Evolutionary conservation across 2,888 invertebrate genomes (phyloP).

Genomic region (Scotopteryx bipunctaria): DNA sequence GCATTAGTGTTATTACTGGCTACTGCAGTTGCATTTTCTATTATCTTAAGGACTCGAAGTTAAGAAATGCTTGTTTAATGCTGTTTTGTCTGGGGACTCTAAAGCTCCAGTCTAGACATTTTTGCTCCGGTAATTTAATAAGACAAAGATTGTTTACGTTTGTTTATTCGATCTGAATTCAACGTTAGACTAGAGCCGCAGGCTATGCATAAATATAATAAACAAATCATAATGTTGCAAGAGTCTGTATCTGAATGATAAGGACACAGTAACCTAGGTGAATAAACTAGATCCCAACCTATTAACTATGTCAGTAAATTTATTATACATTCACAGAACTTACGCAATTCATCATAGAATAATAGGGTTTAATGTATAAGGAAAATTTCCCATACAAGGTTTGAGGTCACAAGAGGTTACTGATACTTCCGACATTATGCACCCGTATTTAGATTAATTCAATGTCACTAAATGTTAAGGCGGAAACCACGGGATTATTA

Average conservation of each 20-base stretch:
- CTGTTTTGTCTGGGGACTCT: not conserved
- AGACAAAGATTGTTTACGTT: not conserved
- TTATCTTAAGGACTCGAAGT: not conserved
- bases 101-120: not conserved
- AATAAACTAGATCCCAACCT: constrained; percentile 20
- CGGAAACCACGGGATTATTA: constrained; percentile 19
- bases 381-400: constrained; percentile 28
- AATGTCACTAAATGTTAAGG: constrained; percentile 29
- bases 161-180: not conserved
- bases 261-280: constrained; percentile 12
- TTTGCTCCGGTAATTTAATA: not conserved
- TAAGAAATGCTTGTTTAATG: not conserved
- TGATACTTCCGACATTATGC: constrained; percentile 31
- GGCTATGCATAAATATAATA: not conserved
- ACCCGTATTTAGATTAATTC: constrained; percentile 37
- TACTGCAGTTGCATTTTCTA: not conserved
- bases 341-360: constrained; percentile 28
- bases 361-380: constrained; percentile 22
- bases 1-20: too few species aligned
- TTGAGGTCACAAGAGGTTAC: constrained; percentile 28
- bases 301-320: constrained; percentile 9
- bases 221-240: constrained; percentile 1
- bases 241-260: constrained; percentile 12
- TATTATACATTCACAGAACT: constrained; percentile 20
- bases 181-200: not conserved